Evolutionary conservation across 1,140 invertebrate species (phyloP), one percentile per base, ranked within the genome.

Genomic region (Hestina assimilis): DNA sequence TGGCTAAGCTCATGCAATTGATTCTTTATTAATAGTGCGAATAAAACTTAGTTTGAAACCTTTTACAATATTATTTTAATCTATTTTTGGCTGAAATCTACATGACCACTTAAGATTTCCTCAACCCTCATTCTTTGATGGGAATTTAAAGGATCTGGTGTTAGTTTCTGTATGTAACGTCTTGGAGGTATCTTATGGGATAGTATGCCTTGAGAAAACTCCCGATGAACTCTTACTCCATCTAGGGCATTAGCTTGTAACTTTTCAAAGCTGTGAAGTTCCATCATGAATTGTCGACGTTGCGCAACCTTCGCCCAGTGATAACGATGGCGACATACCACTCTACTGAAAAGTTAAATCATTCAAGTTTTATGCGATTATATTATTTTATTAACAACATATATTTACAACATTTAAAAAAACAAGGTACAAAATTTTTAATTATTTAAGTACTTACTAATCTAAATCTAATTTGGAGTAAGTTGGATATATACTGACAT

Each of bases 161-260:
- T 83, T 3, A 88, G 47, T 41, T 86, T 86, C 17, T 86, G 80
- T 9, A 88, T 76, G 45, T 88, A 87, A 7, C 80, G 52, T n/a
- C 76, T 66, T 7, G 81, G 65, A 5, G 87, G 87, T 63, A 89
- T 87, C 9, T 75, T 79, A 26, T 88, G 85, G 0, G 87, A 88
- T 7, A 89, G 62, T n/a, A 89, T 83, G 17, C 87, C 87, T 54
- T 88, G 81, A 0, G 84, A 87, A 48, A 89, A 89, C 53, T 89
- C 88, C 28, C 88, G 64, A 33, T 89, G 87, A 0, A 89, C 84
- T 57, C 85, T 73, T 0, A 89, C 84, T 8, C 87, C 88, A 57
- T 89, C 86, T 14, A 89, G 55, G 7, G 87, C 87, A 52, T 86
- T 89, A 19, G 81, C 64, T 59, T 89, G 89, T 8, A 89, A 71